Conservation (phyloP, 1,140 invertebrate species). For the Pseudomyrmex sp. region DNA sequence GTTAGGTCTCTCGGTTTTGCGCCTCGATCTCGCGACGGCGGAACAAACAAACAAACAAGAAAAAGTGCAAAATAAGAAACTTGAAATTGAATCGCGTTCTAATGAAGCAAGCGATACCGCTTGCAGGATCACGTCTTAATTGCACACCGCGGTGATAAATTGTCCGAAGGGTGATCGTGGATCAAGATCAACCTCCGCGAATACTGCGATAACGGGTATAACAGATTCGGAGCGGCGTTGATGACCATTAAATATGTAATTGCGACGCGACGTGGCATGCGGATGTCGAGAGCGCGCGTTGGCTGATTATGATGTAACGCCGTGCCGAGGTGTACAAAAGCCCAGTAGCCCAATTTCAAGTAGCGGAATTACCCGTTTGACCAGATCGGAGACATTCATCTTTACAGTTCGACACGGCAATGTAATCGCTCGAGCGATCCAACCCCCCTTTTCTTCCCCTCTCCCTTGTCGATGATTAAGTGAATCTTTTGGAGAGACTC, state of each 20-base stretch:
- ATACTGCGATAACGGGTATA: constrained; percentile 1
- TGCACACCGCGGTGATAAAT: constrained; percentile 35
- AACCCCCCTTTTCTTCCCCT: too few relatives aligned
- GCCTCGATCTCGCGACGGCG: not conserved
- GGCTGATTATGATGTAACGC: constrained; percentile 56
- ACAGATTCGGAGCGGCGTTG: constrained; percentile 9
- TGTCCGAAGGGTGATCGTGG: constrained; percentile 4
- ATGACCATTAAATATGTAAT: not conserved
- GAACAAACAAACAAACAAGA: too few relatives aligned
- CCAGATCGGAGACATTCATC: constrained; percentile 3
- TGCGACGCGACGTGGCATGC: not conserved
- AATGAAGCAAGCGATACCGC: constrained; percentile 16
- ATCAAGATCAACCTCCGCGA: constrained; percentile 7
- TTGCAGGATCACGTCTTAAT: constrained; percentile 22
- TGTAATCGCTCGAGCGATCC: constrained; percentile 42
- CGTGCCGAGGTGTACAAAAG: constrained; percentile 22
- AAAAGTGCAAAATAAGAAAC: constrained; percentile 17
- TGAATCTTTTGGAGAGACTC: not conserved
- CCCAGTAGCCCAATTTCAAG: constrained; percentile 37
- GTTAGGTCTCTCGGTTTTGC: not conserved
- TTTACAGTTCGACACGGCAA: constrained; percentile 7
- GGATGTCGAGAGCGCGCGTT: constrained; percentile 21
- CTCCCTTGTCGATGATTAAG: constrained; percentile 4
- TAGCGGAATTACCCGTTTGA: constrained; percentile 58
- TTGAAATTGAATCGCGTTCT: constrained; percentile 32